Evolutionary conservation across 2,888 invertebrate genomes (phyloP), one percentile per base, ranked within the genome.

Genomic region (Ornithoptera alexandrae): DNA sequence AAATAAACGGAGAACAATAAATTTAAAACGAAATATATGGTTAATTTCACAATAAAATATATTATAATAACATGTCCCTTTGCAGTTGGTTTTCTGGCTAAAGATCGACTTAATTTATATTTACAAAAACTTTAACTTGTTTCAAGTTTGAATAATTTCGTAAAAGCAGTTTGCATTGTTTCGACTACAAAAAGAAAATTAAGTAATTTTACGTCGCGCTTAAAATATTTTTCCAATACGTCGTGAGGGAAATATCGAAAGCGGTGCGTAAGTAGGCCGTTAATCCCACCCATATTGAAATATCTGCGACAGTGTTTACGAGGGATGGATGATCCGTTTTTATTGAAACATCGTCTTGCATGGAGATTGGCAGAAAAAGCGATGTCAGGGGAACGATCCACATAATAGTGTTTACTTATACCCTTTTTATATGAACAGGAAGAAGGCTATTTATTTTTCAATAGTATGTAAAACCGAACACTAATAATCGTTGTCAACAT

Each of bases 281-380:
- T 68, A 68, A 68, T 68, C 63, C 68, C 63, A 39, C 64, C 63
- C 63, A 69, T 69, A 69, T 69, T 69, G 69, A 69, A 69, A 69
- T 69, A 69, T 69, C 65, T 69, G 65, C 69, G 65, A 69, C 69
- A 65, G 69, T 69, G 65, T 69, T 69, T 69, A 69, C 69, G 69
- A 69, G 69, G 69, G 64, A 69, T 61, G 68, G 64, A 69, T 69
- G 64, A 69, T 69, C 64, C 68, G 64, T 65, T 69, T 65, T 69
- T 69, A 69, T 69, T 69, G 65, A 69, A 69, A 69, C 61, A 69
- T 69, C 69, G 65, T 65, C 65, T 69, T 69, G 61, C 68, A 68
- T 68, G 82, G 81, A 84, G 79, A 81, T 80, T 78, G 81, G 76
- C 78, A 80, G 79, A 84, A 86, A 87, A 89, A 85, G 86, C 84